Conservation (phyloP, 2,888 invertebrate species). For the Orchestes rusci region DNA sequence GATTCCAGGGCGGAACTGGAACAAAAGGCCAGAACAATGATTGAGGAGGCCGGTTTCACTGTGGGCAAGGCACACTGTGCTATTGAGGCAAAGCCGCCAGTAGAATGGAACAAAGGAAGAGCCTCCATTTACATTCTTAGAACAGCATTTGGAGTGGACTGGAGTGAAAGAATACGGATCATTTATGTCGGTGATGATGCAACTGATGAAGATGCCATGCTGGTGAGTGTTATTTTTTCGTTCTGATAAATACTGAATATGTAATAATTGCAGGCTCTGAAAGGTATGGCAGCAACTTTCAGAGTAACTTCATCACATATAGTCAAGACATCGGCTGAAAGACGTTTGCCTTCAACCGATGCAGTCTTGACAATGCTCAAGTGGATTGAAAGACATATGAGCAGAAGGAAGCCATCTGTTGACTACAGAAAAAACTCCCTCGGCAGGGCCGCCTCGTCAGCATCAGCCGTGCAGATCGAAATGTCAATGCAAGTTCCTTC, state of each 20-base stretch:
- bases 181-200: conserved; percentile 85
- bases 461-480: conserved; percentile 66
- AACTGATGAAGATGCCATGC: conserved; percentile 87
- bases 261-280: conserved; percentile 58
- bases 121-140: conserved; percentile 86
- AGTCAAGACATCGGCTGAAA: conserved; percentile 78
- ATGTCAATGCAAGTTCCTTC: conserved; percentile 29
- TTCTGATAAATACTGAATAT: neutral
- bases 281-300: conserved; percentile 91
- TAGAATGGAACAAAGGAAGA: conserved; percentile 86
- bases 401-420: conserved; percentile 62
- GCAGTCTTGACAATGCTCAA: conserved; percentile 83
- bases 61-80: conserved; percentile 78
- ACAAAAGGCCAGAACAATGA: conserved; percentile 63
- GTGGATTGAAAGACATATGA: conserved; percentile 83
- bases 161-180: conserved; percentile 83
- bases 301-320: conserved; percentile 79
- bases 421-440: conserved; percentile 56
- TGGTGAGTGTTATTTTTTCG: conserved; percentile 50
- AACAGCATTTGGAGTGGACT: conserved; percentile 85
- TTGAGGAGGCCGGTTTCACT: conserved; percentile 69
- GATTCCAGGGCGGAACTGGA: conserved; percentile 50
- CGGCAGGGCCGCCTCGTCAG: conserved; percentile 51
- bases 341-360: conserved; percentile 81
- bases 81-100: conserved; percentile 84